Conservation (phyloP, 2,797 vertebrate genomes). For the Sarcoramphus papa region DNA sequence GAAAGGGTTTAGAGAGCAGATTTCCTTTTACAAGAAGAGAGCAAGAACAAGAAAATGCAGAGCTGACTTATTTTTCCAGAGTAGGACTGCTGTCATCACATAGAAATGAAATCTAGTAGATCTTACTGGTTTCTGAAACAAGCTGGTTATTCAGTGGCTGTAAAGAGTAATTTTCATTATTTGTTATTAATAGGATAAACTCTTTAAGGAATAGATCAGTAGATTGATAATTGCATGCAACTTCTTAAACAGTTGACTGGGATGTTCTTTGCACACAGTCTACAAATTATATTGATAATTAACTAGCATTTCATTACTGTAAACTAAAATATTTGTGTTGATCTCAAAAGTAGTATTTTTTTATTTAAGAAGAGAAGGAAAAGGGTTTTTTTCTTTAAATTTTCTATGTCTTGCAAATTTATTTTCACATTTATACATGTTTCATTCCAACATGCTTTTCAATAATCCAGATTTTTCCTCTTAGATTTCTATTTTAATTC, state of each 20-base stretch:
- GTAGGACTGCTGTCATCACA: background rate
- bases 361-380: background rate
- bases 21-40: background rate
- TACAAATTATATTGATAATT: background rate
- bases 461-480: background rate
- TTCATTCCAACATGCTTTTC: background rate
- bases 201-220: background rate
- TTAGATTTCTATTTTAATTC: background rate
- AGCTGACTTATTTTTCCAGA: background rate
- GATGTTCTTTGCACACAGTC: background rate
- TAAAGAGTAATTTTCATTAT: background rate
- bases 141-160: background rate
- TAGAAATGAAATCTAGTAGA: background rate
- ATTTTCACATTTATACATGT: background rate
- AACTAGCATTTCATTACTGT: background rate
- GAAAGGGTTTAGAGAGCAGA: background rate
- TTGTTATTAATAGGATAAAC: background rate
- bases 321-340: background rate
- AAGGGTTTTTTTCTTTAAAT: background rate
- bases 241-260: background rate
- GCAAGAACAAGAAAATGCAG: background rate
- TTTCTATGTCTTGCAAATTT: background rate
- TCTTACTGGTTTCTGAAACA: background rate
- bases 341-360: background rate
- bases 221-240: background rate